Evolutionary conservation across 2,797 vertebrate species (phyloP).

Genomic region (Coranthus polyacanthus): DNA sequence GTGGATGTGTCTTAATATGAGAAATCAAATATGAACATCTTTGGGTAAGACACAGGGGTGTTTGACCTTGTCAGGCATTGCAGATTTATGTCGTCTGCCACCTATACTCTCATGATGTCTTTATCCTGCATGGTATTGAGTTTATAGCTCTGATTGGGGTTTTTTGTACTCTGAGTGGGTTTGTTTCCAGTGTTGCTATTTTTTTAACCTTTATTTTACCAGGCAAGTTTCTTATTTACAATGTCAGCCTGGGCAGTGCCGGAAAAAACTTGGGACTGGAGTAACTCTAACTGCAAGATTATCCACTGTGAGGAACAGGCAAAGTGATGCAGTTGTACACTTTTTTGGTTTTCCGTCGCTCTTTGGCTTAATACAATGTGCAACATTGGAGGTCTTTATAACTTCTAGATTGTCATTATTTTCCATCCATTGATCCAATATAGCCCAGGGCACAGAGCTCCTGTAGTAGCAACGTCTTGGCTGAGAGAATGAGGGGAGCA

Average conservation of each 20-base stretch:
- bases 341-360: no score
- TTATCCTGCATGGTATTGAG: not conserved
- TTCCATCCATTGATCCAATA: no score
- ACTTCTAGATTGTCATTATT: no score
- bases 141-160: not conserved
- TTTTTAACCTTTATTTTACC: no score
- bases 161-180: not conserved
- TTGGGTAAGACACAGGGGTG: slow-evolving; percentile 5
- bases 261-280: no score
- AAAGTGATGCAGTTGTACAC: no score
- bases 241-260: no score
- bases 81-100: not conserved
- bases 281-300: no score
- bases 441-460: no score
- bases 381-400: no score
- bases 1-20: not conserved
- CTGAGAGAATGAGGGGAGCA: not conserved
- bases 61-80: not conserved
- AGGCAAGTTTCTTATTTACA: no score
- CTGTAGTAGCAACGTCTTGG: not conserved
- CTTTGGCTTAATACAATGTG: no score
- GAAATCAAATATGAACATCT: slow-evolving; percentile 3
- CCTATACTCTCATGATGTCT: not conserved
- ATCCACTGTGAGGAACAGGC: not conserved
- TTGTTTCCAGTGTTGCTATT: not conserved